These are phyloP conservation scores for Fissipunctia ypsillon DNA, from an alignment of 2,888 invertebrate species.

Conservation along the genomic window DNA sequence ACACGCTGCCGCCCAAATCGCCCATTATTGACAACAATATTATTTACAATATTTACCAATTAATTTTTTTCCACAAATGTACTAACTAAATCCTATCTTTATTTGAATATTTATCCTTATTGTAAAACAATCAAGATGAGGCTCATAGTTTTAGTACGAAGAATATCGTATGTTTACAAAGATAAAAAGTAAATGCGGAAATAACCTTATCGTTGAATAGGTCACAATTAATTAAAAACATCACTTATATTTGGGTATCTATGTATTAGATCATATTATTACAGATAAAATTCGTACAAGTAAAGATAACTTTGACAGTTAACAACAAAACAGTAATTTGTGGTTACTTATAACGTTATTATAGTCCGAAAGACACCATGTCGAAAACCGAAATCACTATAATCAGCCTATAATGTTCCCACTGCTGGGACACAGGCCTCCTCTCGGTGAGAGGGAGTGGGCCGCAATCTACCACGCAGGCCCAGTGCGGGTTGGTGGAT, in stretches of 20 bases:
- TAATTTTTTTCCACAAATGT: not conserved
- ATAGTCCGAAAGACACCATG: not conserved
- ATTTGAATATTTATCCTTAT: conserved; percentile 28
- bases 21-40: not conserved
- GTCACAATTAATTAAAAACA: conserved; percentile 41
- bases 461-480: too few species aligned
- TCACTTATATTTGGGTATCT: conserved; percentile 3
- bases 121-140: conserved; percentile 16
- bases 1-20: not conserved
- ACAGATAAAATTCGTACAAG: not conserved
- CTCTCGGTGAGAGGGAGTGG: too few species aligned
- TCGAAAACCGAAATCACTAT: not conserved
- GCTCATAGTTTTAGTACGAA: conserved; percentile 4
- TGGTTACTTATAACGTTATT: not conserved
- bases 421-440: too few species aligned
- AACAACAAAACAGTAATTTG: not conserved
- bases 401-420: too few species aligned
- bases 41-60: not conserved
- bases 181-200: conserved; percentile 40
- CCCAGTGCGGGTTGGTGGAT: too few species aligned
- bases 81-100: not conserved
- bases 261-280: not conserved
- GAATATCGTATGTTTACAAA: conserved; percentile 38
- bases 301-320: not conserved
- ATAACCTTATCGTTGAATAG: conserved; percentile 21